Evolutionary conservation across 1,140 invertebrate genomes (phyloP).

Genomic region (Euglossa dilemma): DNA sequence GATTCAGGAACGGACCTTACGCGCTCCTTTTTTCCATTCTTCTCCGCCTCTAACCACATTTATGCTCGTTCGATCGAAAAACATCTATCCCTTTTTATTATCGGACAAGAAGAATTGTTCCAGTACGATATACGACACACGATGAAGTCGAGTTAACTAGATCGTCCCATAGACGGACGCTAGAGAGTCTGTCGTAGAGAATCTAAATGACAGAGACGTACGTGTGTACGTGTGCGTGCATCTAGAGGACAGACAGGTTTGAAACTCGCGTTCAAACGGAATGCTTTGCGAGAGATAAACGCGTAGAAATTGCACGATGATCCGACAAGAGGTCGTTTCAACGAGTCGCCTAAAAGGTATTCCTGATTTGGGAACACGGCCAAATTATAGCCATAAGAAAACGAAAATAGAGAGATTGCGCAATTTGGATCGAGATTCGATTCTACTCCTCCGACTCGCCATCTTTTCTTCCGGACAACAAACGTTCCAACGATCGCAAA

Average conservation of each 20-base stretch:
- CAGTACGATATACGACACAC: too few species aligned
- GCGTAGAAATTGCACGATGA: background rate
- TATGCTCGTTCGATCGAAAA: too few species aligned
- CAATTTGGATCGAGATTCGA: slow-evolving; percentile 60
- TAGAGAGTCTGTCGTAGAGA: background rate
- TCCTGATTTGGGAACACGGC: slow-evolving; percentile 69
- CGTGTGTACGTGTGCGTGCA: too few species aligned
- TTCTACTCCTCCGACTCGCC: slow-evolving; percentile 2
- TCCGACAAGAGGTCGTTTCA: background rate
- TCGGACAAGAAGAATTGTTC: too few species aligned
- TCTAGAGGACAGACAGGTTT: too few species aligned
- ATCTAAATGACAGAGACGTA: background rate
- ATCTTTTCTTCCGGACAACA: slow-evolving; percentile 15
- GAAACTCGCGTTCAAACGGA: too few species aligned
- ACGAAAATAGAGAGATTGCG: slow-evolving; percentile 68
- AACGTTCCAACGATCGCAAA: background rate
- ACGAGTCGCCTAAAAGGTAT: slow-evolving; percentile 45
- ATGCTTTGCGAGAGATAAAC: background rate
- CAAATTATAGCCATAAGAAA: slow-evolving; percentile 64
- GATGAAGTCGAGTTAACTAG: too few species aligned
- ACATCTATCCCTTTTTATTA: too few species aligned
- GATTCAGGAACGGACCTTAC: too few species aligned
- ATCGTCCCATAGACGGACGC: too few species aligned
- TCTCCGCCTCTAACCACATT: too few species aligned
- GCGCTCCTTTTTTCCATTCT: too few species aligned